Conservation (phyloP, 1,140 invertebrate species). For the Conus betulinus region DNA sequence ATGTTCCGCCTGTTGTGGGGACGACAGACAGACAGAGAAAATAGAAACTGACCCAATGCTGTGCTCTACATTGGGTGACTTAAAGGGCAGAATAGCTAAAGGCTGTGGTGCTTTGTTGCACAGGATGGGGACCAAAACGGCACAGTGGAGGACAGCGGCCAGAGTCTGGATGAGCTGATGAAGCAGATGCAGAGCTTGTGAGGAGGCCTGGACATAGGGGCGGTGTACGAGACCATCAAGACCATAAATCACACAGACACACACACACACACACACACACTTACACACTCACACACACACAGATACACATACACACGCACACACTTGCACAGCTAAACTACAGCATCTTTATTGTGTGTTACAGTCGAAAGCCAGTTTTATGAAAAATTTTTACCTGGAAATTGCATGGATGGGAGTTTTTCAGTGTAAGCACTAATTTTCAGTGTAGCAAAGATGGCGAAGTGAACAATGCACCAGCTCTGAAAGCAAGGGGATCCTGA, state of each 20-base stretch:
- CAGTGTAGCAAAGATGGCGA: no score
- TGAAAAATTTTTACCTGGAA: no score
- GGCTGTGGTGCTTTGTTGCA: conserved; percentile 37
- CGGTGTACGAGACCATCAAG: not conserved
- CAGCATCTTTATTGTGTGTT: not conserved
- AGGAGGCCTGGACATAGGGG: conserved; percentile 43
- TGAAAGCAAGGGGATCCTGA: no score
- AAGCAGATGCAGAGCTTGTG: conserved; percentile 89
- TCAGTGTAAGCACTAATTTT: no score
- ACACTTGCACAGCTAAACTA: not conserved
- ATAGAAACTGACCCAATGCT: no score
- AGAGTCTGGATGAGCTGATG: conserved; percentile 91
- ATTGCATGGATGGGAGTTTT: no score
- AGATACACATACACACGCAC: conserved; percentile 7
- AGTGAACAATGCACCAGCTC: no score
- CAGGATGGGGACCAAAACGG: conserved; percentile 79
- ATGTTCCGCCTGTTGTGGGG: no score
- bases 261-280: conserved; percentile 7
- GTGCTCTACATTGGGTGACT: no score
- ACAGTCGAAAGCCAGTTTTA: no score
- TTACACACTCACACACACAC: not conserved
- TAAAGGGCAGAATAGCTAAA: no score
- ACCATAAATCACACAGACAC: not conserved
- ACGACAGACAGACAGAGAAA: no score
- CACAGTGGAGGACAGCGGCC: conserved; percentile 72